Conservation (phyloP, 37 sponge, comb jelly and placozoan genomes). For the Trichoplax adhaerens region DNA sequence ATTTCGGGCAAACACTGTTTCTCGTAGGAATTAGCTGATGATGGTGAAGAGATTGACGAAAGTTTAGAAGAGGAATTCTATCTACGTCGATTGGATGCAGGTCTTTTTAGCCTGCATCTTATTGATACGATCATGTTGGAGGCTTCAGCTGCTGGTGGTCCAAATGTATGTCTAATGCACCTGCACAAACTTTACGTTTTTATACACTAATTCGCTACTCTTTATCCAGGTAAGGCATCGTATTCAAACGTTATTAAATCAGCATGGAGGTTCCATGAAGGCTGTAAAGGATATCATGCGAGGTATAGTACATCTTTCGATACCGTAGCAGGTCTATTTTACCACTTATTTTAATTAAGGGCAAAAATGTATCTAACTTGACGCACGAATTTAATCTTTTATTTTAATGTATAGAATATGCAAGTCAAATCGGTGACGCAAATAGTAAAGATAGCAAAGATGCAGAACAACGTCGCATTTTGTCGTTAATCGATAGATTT, state of each 20-base stretch:
- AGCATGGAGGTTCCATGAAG: constrained; percentile 36
- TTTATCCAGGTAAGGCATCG: constrained; percentile 13
- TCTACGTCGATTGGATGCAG: constrained; percentile 70
- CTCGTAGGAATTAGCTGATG: constrained; percentile 3
- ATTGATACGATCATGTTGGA: constrained; percentile 66
- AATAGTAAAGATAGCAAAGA: too few species aligned
- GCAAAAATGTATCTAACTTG: too few species aligned
- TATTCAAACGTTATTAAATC: constrained; percentile 35
- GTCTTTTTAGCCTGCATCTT: constrained; percentile 81
- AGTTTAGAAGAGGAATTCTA: constrained; percentile 36
- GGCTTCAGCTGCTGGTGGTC: constrained; percentile 24
- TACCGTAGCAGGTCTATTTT: too few species aligned
- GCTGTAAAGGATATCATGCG: constrained; percentile 24
- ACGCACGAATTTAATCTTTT: too few species aligned
- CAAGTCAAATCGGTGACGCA: too few species aligned
- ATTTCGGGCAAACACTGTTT: neutral
- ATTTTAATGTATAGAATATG: too few species aligned
- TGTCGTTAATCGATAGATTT: too few species aligned
- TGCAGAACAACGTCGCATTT: too few species aligned
- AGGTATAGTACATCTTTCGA: neutral
- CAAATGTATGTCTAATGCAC: too few species aligned
- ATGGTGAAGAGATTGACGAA: constrained; percentile 28
- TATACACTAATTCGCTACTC: too few species aligned
- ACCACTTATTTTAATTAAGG: too few species aligned
- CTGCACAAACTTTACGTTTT: too few species aligned